Evolutionary conservation across 1,140 invertebrate species (phyloP).

Genomic region (Tyrophagus putrescentiae): DNA sequence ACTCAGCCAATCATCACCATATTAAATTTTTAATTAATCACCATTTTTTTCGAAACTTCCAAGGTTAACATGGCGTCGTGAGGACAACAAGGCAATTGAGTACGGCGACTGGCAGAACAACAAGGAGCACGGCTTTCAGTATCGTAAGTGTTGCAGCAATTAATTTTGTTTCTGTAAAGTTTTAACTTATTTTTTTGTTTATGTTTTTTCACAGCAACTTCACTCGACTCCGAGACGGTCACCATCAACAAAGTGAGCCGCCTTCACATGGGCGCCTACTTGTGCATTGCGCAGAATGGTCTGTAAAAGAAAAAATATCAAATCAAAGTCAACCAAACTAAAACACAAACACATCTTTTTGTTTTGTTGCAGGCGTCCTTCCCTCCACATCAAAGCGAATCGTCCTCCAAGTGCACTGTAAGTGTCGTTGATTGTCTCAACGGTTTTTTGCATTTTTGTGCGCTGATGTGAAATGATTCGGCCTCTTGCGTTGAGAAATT

Average conservation of each 20-base stretch:
- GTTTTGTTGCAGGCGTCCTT: constrained; percentile 38
- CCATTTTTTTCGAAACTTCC: no score
- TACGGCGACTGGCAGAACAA: constrained; percentile 29
- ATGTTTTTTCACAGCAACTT: constrained; percentile 13
- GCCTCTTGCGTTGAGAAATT: neutral
- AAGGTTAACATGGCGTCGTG: constrained; percentile 73
- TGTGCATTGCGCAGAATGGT: constrained; percentile 59
- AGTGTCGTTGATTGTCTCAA: constrained; percentile 55
- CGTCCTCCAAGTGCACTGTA: constrained; percentile 58
- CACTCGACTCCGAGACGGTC: constrained; percentile 33
- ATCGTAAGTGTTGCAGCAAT: constrained; percentile 13
- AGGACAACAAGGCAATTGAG: constrained; percentile 61
- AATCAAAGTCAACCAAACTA: no score
- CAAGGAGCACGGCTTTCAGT: constrained; percentile 22
- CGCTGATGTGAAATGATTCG: neutral
- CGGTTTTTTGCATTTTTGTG: neutral
- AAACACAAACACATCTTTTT: no score
- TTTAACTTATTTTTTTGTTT: constrained; percentile 5
- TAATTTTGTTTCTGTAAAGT: neutral
- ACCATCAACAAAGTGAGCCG: constrained; percentile 69
- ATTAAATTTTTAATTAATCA: neutral
- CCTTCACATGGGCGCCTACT: constrained; percentile 74
- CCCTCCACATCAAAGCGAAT: constrained; percentile 61
- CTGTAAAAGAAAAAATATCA: no score
- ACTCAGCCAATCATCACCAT: neutral